These are phyloP conservation scores for Agapornis canus DNA, from an alignment of 2,797 vertebrate genomes.

Conservation along the genomic window DNA sequence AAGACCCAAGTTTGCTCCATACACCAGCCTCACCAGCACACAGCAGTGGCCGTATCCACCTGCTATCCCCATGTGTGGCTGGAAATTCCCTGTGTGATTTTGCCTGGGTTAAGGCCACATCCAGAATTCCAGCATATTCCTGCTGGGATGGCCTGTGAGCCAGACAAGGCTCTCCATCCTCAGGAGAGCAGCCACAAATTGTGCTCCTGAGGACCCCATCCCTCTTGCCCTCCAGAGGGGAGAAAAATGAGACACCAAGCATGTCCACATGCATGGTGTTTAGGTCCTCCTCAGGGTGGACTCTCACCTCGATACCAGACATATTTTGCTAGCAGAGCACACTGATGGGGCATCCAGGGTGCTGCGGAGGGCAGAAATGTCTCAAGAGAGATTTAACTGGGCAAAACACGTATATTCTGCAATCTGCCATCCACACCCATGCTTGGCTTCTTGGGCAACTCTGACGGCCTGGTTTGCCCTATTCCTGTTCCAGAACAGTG, in stretches of 20 bases:
- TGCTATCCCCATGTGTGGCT: background rate
- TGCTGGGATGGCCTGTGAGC: background rate
- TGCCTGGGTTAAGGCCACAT: background rate
- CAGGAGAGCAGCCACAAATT: accelerated
- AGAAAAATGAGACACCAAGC: background rate
- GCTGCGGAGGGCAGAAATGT: background rate
- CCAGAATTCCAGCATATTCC: accelerated
- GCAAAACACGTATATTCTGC: background rate
- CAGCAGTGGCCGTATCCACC: background rate
- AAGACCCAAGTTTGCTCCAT: background rate
- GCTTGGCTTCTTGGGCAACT: background rate
- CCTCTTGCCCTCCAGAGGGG: background rate
- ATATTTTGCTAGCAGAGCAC: background rate
- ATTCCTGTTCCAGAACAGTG: background rate
- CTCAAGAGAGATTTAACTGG: background rate
- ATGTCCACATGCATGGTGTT: background rate
- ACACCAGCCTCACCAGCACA: accelerated
- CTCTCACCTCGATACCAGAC: background rate
- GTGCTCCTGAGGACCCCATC: background rate
- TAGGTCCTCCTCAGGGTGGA: background rate
- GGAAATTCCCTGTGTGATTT: background rate
- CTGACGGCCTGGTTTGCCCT: background rate
- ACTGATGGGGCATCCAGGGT: background rate
- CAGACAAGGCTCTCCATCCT: background rate
- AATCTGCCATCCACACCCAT: background rate